A percentile compares a stretch with the other conserved stretches of the same genome.
These are phyloP conservation scores for Capreolus pygargus DNA, from an alignment of 2,113 vertebrate genomes.

Conservation along the genomic window DNA sequence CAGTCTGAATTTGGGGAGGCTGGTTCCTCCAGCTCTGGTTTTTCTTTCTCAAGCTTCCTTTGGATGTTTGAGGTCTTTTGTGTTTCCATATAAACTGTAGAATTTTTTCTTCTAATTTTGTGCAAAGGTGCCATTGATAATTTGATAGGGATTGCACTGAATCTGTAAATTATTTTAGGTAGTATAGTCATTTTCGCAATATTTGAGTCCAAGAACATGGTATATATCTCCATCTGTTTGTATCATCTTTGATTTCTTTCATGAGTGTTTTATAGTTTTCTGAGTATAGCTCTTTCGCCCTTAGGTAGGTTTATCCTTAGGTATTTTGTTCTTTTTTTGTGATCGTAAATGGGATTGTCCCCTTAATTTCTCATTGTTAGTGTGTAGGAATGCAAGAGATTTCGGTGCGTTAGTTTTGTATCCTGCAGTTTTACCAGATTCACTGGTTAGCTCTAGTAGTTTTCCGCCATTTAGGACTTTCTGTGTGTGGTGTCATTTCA, in stretches of 20 bases:
- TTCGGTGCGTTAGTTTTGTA: neutral
- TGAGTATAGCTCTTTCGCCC: neutral
- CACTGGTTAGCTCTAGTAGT: neutral
- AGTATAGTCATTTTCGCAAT: neutral
- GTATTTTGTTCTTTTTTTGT: neutral
- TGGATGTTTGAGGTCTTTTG: neutral
- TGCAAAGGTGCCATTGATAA: neutral
- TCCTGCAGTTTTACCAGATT: neutral
- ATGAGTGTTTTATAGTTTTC: neutral
- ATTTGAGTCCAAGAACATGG: neutral
- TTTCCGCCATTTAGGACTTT: neutral
- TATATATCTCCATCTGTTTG: neutral
- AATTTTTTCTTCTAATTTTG: neutral
- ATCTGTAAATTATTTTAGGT: neutral
- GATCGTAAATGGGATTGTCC: neutral
- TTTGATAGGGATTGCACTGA: neutral
- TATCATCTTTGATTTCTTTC: neutral
- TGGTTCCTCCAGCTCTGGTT: neutral
- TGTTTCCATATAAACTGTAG: neutral
- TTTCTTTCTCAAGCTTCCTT: neutral
- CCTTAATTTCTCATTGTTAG: neutral
- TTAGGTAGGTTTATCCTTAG: neutral
- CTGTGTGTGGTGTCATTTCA: neutral
- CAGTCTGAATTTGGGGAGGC: neutral
- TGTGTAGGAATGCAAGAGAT: neutral